phyloP scores from a whole-genome alignment of 2,113 vertebrate genomes.

The Prunella fulvescens region DNA sequence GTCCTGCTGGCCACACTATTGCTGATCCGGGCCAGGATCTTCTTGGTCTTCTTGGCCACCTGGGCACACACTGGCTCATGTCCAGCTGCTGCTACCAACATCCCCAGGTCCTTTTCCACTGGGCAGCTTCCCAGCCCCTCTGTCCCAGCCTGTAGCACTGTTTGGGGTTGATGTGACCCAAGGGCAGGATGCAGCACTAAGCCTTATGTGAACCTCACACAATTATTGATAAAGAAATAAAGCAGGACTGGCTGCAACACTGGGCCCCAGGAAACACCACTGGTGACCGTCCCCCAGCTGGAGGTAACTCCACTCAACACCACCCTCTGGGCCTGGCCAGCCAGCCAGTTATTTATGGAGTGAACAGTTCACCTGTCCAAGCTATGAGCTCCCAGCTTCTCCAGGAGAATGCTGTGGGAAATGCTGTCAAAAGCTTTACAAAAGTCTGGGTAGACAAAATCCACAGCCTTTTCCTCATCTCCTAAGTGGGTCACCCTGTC shows the following conservation, averaged over 20 bases:
- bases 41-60: neutral
- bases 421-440: neutral
- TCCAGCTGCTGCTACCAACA: neutral
- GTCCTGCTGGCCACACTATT: neutral
- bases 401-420: neutral
- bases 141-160: neutral
- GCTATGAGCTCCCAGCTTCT: neutral
- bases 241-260: neutral
- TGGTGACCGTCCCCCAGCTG: neutral
- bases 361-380: neutral
- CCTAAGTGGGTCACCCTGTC: neutral
- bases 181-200: neutral
- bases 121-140: neutral
- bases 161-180: neutral
- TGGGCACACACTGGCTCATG: neutral
- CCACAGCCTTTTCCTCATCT: neutral
- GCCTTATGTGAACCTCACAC: neutral
- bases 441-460: neutral
- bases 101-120: neutral
- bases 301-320: neutral
- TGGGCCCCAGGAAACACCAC: neutral
- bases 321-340: neutral
- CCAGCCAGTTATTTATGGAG: neutral
- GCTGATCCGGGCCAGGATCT: neutral
- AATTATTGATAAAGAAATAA: neutral